Conservation (phyloP, 2,888 invertebrate species). For the Odontothrips loti region DNA sequence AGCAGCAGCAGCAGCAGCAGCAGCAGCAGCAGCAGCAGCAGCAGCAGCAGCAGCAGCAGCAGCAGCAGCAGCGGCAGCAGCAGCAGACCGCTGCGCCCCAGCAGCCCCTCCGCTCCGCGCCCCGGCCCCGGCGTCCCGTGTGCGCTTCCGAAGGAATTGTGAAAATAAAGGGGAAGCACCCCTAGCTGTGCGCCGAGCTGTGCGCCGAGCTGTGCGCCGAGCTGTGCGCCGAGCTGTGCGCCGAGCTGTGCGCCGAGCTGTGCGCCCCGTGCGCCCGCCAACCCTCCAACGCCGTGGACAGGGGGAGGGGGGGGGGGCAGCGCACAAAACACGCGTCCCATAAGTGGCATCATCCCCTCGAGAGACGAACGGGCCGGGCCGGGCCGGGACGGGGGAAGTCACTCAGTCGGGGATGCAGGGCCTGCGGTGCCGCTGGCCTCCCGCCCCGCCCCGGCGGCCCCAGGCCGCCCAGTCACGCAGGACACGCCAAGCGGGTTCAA, state of each 20-base stretch:
- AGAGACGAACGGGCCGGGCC: background rate
- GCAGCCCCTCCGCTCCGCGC: background rate
- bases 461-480: too few species aligned
- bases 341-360: constrained; percentile 5
- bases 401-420: too few species aligned
- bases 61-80: background rate
- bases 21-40: background rate
- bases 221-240: background rate
- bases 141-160: background rate
- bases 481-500: too few species aligned
- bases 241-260: too few species aligned
- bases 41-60: too few species aligned
- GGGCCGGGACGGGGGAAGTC: background rate
- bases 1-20: background rate
- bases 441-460: too few species aligned
- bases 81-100: background rate
- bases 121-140: background rate
- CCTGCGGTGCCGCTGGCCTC: too few species aligned
- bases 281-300: background rate
- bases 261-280: background rate
- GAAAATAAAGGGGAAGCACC: background rate
- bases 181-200: background rate
- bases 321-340: background rate
- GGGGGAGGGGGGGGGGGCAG: background rate
- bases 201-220: background rate